Conservation (phyloP, 2,888 invertebrate genomes). For the Pammene fasciana region DNA sequence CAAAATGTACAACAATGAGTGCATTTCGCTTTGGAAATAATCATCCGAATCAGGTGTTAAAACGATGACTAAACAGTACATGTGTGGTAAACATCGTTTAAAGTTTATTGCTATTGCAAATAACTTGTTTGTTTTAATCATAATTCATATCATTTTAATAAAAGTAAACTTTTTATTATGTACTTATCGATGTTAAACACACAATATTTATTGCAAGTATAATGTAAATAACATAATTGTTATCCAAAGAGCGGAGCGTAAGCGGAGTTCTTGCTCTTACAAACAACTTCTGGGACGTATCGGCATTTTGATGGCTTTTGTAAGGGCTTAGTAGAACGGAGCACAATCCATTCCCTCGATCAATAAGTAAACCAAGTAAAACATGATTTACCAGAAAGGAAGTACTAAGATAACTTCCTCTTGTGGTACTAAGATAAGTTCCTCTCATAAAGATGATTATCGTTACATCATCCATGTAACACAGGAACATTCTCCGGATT, state of each 20-base stretch:
- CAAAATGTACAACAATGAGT: not conserved
- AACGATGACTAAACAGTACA: not conserved
- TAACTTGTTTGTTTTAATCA: not conserved
- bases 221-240: too few relatives aligned
- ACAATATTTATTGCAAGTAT: too few relatives aligned
- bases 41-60: not conserved
- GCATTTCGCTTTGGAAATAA: not conserved
- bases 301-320: too few relatives aligned
- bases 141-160: too few relatives aligned
- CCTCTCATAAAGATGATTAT: not conserved
- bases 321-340: too few relatives aligned
- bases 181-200: too few relatives aligned
- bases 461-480: not conserved
- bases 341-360: too few relatives aligned
- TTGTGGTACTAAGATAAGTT: not conserved
- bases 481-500: conserved; percentile 8
- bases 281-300: too few relatives aligned
- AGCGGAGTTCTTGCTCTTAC: too few relatives aligned
- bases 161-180: too few relatives aligned
- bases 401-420: conserved; percentile 2
- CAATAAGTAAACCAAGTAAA: too few relatives aligned
- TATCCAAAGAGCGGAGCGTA: too few relatives aligned
- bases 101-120: not conserved
- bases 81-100: not conserved
- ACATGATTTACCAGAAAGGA: conserved; percentile 3